Evolutionary conservation across 1,140 invertebrate species (phyloP), one percentile per base, ranked within the genome.

Genomic region (Pseudomyrmex gracilis): DNA sequence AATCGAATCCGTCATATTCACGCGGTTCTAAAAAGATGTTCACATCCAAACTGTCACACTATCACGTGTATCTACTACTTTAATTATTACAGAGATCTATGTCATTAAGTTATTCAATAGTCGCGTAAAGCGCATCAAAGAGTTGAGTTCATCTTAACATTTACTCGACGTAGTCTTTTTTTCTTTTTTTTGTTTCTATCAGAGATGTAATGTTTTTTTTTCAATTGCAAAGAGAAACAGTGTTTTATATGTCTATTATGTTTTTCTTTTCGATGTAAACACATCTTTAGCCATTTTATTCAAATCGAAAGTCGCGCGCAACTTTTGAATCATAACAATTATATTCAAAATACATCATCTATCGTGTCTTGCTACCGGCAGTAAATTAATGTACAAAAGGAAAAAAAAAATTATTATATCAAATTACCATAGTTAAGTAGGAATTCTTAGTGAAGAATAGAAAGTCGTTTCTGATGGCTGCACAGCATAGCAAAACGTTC

Each of bases 401-500:
- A 85, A 61, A 84, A 45, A 45, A 83, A 43, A 17, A 13, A 43
- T 5, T 20, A 86, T 84, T 49, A 22, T 88, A 83, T 88, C 60
- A 77, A 85, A 84, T 87, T 80, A 84, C 68, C 66, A 61, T 88
- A 74, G 49, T 24, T 67, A 57, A 78, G 51, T 83, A 87, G 84
- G 76, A 87, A 87, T 85, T 84, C 68, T 93, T 91, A 93, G 74
- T 87, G 91, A 82, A 91, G 91, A 93, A 92, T 92, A 83, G 73
- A 91, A 83, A 93, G 92, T 22, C 89, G 85, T 83, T 93, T 94
- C 43, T 92, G 90, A 90, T 94, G 91, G 49, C 88, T 93, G 93
- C 97, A 97, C 82, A 98, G 94, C 91, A 97, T 96, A 82, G 96
- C 97, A 92, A 98, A 98, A 91, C 97, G 96, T 90, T 97, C 96